Evolutionary conservation across 2,797 vertebrate species (phyloP), one percentile per base, ranked within the genome.

Genomic region (Aldrovandia affinis): DNA sequence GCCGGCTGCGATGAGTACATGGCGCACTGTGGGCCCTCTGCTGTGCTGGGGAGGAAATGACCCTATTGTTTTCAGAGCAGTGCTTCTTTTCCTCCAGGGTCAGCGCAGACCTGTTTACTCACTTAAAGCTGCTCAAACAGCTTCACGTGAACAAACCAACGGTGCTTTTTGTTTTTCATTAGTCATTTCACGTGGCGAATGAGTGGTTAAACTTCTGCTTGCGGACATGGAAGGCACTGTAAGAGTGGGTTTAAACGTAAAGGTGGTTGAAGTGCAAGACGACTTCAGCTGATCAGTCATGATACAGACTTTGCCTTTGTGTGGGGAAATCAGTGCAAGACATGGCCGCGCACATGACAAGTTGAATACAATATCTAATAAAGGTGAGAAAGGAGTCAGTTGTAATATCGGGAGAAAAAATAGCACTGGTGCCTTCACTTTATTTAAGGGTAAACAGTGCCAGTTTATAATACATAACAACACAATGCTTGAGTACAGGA

Each of bases 51-150:
- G 91, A 93, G 95, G 95, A 96, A 94, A 93, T 91, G 86, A 87
- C 86, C 86, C 93, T 92, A 95, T 95, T 96, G 95, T 96, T 94
- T 93, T 94, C 92, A 92, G 88, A 89, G 89, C 92, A 90, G 89
- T 89, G 86, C 90, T 78, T 89, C 88, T 90, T 92, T 94, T 94
- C 94, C 93, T 94, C 88, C 91, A 85, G 89, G 85, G 85, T 86
- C 86, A 88, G 86, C 86, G 84, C 83, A 88, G 86, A 84, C 88
- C 86, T 80, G 87, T 83, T 89, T 88, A 86, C 89, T 88, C 89
- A 87, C 57, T 87, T 86, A 63, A 73, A 88, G 81, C 82, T 65
- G 85, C 65, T 33, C 59, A 77, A n/a, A n/a, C n/a, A n/a, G n/a
- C 92, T 90, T 92, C 83, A 88, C 84, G 15, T 3, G 88, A 86